phyloP scores from a whole-genome alignment of 2,888 invertebrate species.

The Penaeus monodon region DNA sequence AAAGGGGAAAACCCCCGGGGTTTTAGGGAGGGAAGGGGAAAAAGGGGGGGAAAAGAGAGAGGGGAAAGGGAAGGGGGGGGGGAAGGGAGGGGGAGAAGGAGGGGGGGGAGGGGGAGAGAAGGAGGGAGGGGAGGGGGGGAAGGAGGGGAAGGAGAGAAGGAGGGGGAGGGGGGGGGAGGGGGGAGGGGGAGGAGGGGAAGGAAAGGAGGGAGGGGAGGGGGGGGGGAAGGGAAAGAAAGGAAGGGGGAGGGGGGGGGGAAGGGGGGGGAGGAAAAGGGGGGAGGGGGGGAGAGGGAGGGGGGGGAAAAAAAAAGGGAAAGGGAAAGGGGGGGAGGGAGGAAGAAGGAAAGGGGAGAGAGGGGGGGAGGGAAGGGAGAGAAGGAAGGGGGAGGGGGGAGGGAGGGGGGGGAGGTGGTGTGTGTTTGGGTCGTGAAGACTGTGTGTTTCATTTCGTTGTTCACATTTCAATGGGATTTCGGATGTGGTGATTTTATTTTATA shows the following conservation, averaged over 20 bases:
- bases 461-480: background rate
- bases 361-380: background rate
- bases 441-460: no score
- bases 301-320: background rate
- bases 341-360: background rate
- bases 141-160: background rate
- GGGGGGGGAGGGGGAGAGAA: no score
- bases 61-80: no score
- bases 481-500: background rate
- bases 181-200: no score
- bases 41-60: background rate
- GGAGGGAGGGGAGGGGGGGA: background rate
- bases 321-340: background rate
- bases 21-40: background rate
- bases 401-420: no score
- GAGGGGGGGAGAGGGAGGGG: background rate
- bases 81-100: no score
- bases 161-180: background rate
- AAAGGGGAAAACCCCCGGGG: no score
- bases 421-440: background rate
- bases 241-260: background rate
- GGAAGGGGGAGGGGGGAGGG: background rate
- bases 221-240: no score
- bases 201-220: background rate
- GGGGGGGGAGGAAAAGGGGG: no score